Evolutionary conservation across 2,113 vertebrate species (phyloP).

Genomic region (Mesoclemmys tuberculata): DNA sequence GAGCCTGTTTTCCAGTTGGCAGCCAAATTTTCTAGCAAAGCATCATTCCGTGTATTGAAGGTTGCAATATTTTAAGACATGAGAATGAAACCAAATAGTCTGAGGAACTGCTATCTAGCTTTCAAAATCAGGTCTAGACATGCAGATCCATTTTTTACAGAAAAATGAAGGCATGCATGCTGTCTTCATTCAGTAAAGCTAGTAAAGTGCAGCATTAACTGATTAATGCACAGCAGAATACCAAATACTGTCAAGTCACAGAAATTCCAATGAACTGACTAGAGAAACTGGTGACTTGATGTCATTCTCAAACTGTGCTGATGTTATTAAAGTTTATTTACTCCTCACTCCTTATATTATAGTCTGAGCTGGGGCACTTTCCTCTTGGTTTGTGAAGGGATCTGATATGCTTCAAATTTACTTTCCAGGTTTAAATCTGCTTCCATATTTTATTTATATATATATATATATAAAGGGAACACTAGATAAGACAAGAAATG

Average conservation of each 20-base stretch:
- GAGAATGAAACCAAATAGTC: slow-evolving; percentile 12
- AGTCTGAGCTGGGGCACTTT: slow-evolving; percentile 40
- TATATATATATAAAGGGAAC: neutral
- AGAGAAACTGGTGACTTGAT: slow-evolving; percentile 70
- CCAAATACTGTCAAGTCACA: slow-evolving; percentile 70
- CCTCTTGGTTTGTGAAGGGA: slow-evolving; percentile 45
- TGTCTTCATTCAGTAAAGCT: slow-evolving; percentile 70
- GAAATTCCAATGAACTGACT: slow-evolving; percentile 71
- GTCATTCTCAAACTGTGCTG: slow-evolving; percentile 70
- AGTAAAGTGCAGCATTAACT: slow-evolving; percentile 64
- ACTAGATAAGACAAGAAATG: neutral
- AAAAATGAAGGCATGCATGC: slow-evolving; percentile 41
- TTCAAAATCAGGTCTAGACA: neutral
- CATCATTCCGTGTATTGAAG: slow-evolving; percentile 39
- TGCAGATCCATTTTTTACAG: slow-evolving; percentile 55
- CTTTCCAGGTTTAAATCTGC: slow-evolving; percentile 59
- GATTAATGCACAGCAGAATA: slow-evolving; percentile 70
- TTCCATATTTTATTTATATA: neutral
- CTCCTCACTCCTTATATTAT: slow-evolving; percentile 58
- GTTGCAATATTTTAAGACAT: slow-evolving; percentile 36
- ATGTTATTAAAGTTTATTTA: slow-evolving; percentile 74
- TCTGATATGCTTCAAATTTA: slow-evolving; percentile 55
- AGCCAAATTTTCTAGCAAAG: slow-evolving; percentile 14
- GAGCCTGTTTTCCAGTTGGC: neutral
- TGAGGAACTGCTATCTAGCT: slow-evolving; percentile 38